Evolutionary conservation across 2,797 vertebrate genomes (phyloP).

Genomic region (Rallus crepitans): DNA sequence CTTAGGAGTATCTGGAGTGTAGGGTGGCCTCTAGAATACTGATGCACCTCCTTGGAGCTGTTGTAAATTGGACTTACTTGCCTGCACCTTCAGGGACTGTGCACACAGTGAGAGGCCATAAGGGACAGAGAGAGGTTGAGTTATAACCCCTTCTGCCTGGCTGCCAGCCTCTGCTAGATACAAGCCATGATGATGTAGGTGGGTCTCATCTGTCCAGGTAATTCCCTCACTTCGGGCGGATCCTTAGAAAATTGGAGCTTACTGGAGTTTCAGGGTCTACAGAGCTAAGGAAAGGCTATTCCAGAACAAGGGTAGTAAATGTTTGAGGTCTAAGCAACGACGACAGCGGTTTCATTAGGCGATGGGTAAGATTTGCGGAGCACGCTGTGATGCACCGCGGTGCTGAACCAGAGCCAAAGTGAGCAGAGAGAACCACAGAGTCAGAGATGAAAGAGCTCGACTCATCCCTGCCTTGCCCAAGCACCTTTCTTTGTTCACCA

Average conservation of each 20-base stretch:
- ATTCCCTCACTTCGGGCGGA: background rate
- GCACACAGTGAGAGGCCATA: fast-evolving
- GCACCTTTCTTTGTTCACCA: fast-evolving
- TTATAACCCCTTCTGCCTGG: background rate
- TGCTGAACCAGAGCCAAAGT: background rate
- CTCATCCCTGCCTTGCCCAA: background rate
- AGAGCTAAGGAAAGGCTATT: background rate
- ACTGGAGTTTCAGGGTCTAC: background rate
- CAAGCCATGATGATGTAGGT: background rate
- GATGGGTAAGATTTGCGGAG: background rate
- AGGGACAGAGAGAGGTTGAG: background rate
- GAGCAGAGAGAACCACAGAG: background rate
- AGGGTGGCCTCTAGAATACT: background rate
- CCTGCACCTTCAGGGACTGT: background rate
- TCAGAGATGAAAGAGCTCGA: background rate
- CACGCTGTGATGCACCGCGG: background rate
- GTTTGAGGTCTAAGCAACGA: background rate
- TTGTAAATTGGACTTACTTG: background rate
- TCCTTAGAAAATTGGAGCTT: background rate
- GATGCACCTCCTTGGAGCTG: background rate
- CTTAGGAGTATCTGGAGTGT: background rate
- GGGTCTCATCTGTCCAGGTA: background rate
- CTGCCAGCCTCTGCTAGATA: background rate
- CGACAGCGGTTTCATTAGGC: background rate
- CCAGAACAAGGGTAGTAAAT: background rate